Percentiles rank a stretch among this genome's conserved stretches.
phyloP scores from a whole-genome alignment of 1,140 invertebrate species.

The Acyrthosiphon pisum region DNA sequence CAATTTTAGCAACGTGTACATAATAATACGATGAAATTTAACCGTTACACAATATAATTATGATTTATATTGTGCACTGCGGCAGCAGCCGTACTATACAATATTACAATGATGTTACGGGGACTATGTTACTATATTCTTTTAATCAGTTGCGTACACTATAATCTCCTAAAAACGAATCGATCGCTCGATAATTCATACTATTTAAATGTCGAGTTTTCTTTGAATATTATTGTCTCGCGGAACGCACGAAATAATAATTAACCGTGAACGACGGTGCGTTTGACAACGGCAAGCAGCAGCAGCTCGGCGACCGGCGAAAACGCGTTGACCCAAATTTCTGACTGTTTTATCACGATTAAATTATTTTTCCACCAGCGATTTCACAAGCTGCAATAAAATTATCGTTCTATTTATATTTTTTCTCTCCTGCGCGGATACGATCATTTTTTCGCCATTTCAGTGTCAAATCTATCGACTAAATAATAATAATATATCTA shows the following conservation, averaged over 20 bases:
- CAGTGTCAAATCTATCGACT: neutral
- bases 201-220: neutral
- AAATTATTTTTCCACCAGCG: neutral
- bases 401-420: neutral
- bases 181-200: neutral
- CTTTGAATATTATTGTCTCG: neutral
- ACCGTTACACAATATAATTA: neutral
- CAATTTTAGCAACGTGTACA: neutral
- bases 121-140: neutral
- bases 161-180: neutral
- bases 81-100: too few relatives aligned
- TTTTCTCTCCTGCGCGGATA: neutral
- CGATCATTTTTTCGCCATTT: neutral
- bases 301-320: neutral
- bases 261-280: constrained; percentile 31
- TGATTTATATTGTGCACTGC: neutral
- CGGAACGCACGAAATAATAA: constrained; percentile 36
- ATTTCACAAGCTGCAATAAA: constrained; percentile 24
- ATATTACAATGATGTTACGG: too few relatives aligned
- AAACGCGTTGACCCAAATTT: constrained; percentile 42
- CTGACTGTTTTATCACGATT: constrained; percentile 14
- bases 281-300: constrained; percentile 13
- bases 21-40: neutral
- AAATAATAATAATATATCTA: neutral
- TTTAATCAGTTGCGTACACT: neutral